phyloP scores from a whole-genome alignment of 2,797 vertebrate species.

The Anisognathus igniventris region DNA sequence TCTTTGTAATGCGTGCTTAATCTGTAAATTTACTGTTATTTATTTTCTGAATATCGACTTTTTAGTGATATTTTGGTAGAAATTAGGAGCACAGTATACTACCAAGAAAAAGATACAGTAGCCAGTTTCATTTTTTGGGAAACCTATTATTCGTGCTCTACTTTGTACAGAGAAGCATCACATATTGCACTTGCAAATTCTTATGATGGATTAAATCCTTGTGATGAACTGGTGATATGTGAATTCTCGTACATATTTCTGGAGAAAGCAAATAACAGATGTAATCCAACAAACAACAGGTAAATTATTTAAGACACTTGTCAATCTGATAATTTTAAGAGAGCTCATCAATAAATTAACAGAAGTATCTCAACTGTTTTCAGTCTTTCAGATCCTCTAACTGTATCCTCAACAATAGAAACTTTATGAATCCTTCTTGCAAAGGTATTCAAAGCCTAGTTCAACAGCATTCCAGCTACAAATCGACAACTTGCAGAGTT shows the following conservation, averaged over 20 bases:
- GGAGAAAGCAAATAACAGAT: neutral
- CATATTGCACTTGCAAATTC: neutral
- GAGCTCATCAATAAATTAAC: neutral
- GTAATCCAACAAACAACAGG: neutral
- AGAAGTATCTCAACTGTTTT: neutral
- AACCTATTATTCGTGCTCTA: neutral
- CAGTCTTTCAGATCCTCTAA: neutral
- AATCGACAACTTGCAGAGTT: neutral
- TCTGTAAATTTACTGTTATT: neutral
- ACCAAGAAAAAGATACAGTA: neutral
- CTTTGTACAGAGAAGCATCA: neutral
- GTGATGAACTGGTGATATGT: neutral
- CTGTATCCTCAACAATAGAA: neutral
- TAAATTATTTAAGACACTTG: neutral
- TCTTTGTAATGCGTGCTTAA: neutral
- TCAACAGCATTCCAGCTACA: neutral
- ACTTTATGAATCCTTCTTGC: neutral
- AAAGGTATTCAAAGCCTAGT: neutral
- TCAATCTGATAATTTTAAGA: neutral
- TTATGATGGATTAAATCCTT: neutral
- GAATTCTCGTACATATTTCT: neutral
- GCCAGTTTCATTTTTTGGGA: neutral
- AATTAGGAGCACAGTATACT: neutral
- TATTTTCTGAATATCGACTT: neutral
- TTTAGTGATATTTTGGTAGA: neutral